Evolutionary conservation across 2,113 vertebrate species (phyloP), one percentile per base, ranked within the genome.

Genomic region (Cyanoramphus novaezelandiae): DNA sequence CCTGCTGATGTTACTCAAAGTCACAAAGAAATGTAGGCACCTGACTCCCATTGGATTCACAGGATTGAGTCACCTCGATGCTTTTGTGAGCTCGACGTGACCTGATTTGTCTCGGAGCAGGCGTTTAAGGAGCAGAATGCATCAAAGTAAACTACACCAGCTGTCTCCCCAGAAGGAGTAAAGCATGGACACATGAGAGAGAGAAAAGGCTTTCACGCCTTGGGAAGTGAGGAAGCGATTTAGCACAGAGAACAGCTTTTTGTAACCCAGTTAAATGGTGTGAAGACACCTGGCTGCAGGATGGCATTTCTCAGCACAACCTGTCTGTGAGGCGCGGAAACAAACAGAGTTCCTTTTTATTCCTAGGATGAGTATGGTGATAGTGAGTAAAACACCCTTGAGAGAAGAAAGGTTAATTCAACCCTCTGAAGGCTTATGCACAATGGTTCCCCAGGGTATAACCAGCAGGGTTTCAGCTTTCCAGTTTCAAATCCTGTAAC

Each of bases 241-340:
- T 98, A 97, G 87, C 95, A 96, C 96, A 50, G 23, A 97, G 84
- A 97, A 93, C 76, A 95, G 70, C 78, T 96, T 94, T 96, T 88
- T 93, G 88, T 87, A 97, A 97, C 96, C 94, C 92, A 95, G 95
- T 91, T 97, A 98, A 97, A 97, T 60, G 95, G 95, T 97, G 96
- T 92, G 97, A 98, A 96, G 94, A 96, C 97, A 98, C 97, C 95
- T 96, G 92, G 97, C 95, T 95, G 91, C 94, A 98, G 97, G 96
- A 97, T 95, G 92, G 91, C 90, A 93, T 82, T 80, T 96, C 97
- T 72, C 47, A 84, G 82, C 90, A 91, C 91, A 84, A 95, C 93
- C 89, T 64, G 92, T 94, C 96, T 87, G 86, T 64, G 72, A 89
- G 71, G 74, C 0, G 1, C 89, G 62, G 92, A 95, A 95, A 94